Percentiles rank a stretch among this genome's conserved stretches.
Conservation (phyloP, 2,113 vertebrate species). For the Mormyrus lacerda region DNA sequence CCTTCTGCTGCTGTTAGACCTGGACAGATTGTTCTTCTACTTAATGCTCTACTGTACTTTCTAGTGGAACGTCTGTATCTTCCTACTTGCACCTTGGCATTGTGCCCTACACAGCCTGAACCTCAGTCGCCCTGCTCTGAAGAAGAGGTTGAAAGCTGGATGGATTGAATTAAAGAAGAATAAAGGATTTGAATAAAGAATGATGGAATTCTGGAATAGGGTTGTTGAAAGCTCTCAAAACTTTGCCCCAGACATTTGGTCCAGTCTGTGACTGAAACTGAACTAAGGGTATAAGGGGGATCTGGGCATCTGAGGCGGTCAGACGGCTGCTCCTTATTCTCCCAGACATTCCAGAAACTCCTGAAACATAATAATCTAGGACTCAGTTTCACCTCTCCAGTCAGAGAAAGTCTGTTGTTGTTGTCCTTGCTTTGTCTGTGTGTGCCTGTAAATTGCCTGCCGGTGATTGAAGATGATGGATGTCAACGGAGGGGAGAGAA, state of each 20-base stretch:
- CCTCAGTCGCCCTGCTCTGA: not conserved
- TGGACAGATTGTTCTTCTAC: not conserved
- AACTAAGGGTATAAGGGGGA: not conserved
- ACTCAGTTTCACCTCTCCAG: not conserved
- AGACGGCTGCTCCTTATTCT: not conserved
- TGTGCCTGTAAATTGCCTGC: slow-evolving; percentile 19
- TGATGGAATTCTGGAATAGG: not conserved
- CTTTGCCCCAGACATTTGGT: not conserved
- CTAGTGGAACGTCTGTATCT: no score
- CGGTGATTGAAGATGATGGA: slow-evolving; percentile 54
- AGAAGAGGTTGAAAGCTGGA: not conserved
- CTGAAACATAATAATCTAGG: not conserved
- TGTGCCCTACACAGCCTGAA: not conserved
- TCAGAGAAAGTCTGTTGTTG: not conserved
- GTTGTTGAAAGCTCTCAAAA: not conserved
- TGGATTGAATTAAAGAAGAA: not conserved
- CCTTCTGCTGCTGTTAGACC: not conserved
- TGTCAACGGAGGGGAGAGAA: slow-evolving; percentile 54
- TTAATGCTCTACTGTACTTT: not conserved
- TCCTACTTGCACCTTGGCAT: not conserved
- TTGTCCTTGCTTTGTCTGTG: not conserved
- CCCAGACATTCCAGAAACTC: not conserved
- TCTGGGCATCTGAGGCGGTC: not conserved
- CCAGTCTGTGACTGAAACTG: not conserved
- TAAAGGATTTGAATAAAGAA: not conserved